Evolutionary conservation across 2,113 vertebrate genomes (phyloP).

Genomic region (Micromys minutus): DNA sequence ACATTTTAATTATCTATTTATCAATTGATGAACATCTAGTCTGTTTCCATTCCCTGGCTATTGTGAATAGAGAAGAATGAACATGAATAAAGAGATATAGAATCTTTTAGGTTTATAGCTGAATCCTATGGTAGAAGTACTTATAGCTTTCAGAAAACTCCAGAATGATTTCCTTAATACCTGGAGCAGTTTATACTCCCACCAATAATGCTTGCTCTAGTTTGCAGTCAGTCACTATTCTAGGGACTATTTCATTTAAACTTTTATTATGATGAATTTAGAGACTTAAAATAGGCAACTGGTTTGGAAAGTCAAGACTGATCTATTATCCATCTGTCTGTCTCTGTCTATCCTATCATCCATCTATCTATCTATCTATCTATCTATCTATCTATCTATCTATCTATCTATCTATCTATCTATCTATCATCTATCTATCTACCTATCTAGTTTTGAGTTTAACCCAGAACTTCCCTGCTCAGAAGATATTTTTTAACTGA

Average conservation of each 20-base stretch:
- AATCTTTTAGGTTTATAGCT: not conserved
- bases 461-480: not conserved
- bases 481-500: not conserved
- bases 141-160: not conserved
- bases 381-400: not conserved
- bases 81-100: not conserved
- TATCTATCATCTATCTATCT: not conserved
- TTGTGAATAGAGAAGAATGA: not conserved
- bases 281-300: not conserved
- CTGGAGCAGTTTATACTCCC: not conserved
- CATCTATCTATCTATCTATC: not conserved
- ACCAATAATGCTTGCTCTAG: not conserved
- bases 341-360: not conserved
- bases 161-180: not conserved
- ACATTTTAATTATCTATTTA: not conserved
- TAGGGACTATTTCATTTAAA: not conserved
- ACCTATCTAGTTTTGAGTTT: not conserved
- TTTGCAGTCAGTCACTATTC: not conserved
- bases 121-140: not conserved
- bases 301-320: too few species aligned
- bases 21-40: not conserved
- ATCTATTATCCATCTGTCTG: too few species aligned
- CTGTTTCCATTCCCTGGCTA: not conserved
- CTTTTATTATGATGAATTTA: not conserved
- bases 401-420: not conserved